Conservation (phyloP, 2,113 vertebrate genomes). For the Rhea americana region DNA sequence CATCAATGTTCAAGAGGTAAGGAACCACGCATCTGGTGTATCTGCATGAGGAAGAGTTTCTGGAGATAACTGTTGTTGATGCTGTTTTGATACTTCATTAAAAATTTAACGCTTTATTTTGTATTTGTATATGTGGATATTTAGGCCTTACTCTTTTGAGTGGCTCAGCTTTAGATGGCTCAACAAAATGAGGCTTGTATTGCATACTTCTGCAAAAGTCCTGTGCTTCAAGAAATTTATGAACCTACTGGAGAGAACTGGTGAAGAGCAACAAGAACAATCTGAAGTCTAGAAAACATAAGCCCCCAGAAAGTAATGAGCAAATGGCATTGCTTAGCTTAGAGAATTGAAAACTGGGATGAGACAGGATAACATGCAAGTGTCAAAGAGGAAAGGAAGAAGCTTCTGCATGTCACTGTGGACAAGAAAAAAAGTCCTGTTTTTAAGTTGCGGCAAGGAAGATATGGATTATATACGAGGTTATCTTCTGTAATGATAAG, state of each 20-base stretch:
- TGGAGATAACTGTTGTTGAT: background rate
- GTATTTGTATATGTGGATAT: too few relatives aligned
- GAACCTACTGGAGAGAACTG: background rate
- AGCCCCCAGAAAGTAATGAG: background rate
- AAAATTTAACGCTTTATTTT: background rate
- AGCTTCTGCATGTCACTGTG: accelerated
- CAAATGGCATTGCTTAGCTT: background rate
- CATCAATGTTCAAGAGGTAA: background rate
- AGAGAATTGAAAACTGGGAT: background rate
- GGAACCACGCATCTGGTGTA: background rate
- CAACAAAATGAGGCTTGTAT: too few relatives aligned
- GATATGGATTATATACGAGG: accelerated
- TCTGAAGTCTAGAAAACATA: background rate
- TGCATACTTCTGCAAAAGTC: background rate
- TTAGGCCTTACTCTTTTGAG: background rate
- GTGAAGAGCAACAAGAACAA: background rate
- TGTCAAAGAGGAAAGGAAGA: background rate
- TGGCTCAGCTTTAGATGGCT: accelerated
- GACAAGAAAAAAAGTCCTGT: background rate
- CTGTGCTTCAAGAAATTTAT: accelerated
- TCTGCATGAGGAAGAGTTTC: background rate
- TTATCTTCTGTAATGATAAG: background rate
- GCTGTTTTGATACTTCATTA: background rate
- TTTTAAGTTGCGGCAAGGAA: background rate
- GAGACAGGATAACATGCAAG: background rate